A percentile compares a stretch with the other conserved stretches of the same genome.
These are phyloP conservation scores for Leptarthrus brevirostris DNA, from an alignment of 2,888 invertebrate genomes.

Conservation along the genomic window DNA sequence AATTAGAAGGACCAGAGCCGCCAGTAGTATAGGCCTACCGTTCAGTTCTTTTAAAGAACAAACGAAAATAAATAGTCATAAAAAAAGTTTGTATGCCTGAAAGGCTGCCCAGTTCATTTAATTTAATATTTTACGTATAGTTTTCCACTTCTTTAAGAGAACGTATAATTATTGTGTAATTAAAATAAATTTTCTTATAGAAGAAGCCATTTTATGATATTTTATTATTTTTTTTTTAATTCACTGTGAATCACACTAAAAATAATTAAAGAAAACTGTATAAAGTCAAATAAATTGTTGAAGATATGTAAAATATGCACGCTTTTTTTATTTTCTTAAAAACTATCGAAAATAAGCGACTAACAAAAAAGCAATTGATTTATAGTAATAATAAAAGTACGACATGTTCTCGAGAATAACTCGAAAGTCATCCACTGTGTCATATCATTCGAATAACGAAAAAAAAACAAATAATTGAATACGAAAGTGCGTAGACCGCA, in stretches of 20 bases:
- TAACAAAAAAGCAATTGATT: conserved; percentile 17
- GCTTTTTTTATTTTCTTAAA: conserved; percentile 40
- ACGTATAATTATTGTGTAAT: conserved; percentile 41
- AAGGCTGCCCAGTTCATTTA: conserved; percentile 21
- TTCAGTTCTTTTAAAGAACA: conserved; percentile 28
- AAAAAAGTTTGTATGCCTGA: conserved; percentile 5
- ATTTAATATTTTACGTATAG: conserved; percentile 32
- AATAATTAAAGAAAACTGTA: conserved; percentile 20
- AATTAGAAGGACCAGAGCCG: conserved; percentile 64
- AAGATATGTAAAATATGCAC: conserved; percentile 13
- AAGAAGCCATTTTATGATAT: conserved; percentile 42
- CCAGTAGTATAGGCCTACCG: conserved; percentile 62
- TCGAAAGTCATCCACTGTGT: conserved; percentile 22
- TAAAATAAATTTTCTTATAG: conserved; percentile 44
- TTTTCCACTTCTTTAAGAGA: conserved; percentile 35
- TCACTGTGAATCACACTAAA: conserved; percentile 41
- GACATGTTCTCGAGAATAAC: background rate
- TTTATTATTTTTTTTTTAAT: conserved; percentile 32
- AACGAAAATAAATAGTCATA: conserved; percentile 50
- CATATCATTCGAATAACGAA: conserved; percentile 19
- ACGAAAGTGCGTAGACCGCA: background rate
- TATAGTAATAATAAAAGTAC: background rate
- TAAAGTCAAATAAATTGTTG: conserved; percentile 36
- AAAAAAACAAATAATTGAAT: background rate
- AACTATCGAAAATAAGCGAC: background rate